Evolutionary conservation across 1,140 invertebrate species (phyloP).

Genomic region (Drosophila guanche): DNA sequence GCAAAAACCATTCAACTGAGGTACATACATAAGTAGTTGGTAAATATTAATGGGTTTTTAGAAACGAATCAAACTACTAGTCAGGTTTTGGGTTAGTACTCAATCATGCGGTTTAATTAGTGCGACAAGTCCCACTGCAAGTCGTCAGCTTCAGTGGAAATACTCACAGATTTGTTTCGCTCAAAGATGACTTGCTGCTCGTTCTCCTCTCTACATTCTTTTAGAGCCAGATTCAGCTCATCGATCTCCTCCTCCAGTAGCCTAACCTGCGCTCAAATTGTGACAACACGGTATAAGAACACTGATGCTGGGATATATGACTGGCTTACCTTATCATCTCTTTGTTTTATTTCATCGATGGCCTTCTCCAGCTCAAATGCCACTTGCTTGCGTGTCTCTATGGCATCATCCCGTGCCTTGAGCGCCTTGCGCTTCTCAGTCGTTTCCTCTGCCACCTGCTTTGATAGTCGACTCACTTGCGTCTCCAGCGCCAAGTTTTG

Average conservation of each 20-base stretch:
- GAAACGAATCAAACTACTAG: constrained; percentile 17
- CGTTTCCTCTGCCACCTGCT: constrained; percentile 92
- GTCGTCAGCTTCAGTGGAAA: constrained; percentile 71
- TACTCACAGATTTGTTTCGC: constrained; percentile 88
- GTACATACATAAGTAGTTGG: constrained; percentile 32
- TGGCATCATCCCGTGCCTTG: constrained; percentile 87
- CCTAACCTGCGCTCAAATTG: constrained; percentile 81
- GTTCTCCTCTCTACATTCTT: constrained; percentile 86
- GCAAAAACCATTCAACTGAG: constrained; percentile 45
- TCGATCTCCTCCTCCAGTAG: constrained; percentile 87
- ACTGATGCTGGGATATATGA: not conserved
- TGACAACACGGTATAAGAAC: not conserved
- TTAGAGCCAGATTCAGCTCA: constrained; percentile 86
- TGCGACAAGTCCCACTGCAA: constrained; percentile 62
- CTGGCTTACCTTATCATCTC: constrained; percentile 87
- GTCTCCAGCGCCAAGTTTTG: constrained; percentile 94
- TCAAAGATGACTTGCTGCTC: constrained; percentile 87
- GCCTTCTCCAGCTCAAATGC: constrained; percentile 89
- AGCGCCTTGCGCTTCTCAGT: constrained; percentile 90
- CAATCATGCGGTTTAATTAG: constrained; percentile 30
- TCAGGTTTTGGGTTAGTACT: constrained; percentile 31
- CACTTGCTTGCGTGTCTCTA: constrained; percentile 87
- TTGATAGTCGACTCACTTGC: constrained; percentile 90
- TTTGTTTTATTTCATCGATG: constrained; percentile 88
- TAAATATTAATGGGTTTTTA: constrained; percentile 16